These are phyloP conservation scores for Pedetes capensis DNA, from an alignment of 2,113 vertebrate genomes.

Conservation along the genomic window DNA sequence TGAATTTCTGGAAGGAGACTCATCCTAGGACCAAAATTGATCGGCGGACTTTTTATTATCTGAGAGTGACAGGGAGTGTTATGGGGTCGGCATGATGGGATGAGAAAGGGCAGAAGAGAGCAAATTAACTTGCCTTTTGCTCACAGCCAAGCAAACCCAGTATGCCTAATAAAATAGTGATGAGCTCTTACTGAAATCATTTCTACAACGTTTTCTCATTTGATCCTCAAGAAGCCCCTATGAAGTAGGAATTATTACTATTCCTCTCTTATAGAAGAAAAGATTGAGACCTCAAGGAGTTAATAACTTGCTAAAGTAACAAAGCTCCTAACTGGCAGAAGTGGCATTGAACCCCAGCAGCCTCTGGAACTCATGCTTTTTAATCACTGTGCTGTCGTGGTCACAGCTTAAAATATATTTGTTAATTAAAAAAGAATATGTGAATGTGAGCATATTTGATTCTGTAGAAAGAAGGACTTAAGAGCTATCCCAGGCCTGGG, in stretches of 20 bases:
- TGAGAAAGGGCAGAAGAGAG: not conserved
- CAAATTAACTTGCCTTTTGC: not conserved
- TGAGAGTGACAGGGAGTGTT: not conserved
- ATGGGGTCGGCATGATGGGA: not conserved
- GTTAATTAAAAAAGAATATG: constrained; percentile 14
- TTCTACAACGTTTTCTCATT: not conserved
- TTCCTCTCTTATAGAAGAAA: not conserved
- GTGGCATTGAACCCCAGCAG: not conserved
- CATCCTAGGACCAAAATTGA: constrained; percentile 14
- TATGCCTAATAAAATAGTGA: not conserved
- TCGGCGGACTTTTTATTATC: constrained; percentile 23
- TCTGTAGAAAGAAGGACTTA: not conserved
- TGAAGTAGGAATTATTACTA: not conserved
- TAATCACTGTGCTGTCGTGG: not conserved
- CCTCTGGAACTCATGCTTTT: not conserved
- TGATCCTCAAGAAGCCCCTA: not conserved
- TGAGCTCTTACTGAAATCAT: not conserved
- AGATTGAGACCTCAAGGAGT: not conserved
- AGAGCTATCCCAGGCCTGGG: not conserved
- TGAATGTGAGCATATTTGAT: not conserved
- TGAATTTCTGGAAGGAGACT: constrained; percentile 12
- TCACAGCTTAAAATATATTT: not conserved
- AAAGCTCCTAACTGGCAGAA: not conserved
- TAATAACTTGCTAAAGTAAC: not conserved
- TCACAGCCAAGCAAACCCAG: not conserved